Evolutionary conservation across 2,888 invertebrate genomes (phyloP), one percentile per base, ranked within the genome.

Genomic region (Drosophila stalkeri): DNA sequence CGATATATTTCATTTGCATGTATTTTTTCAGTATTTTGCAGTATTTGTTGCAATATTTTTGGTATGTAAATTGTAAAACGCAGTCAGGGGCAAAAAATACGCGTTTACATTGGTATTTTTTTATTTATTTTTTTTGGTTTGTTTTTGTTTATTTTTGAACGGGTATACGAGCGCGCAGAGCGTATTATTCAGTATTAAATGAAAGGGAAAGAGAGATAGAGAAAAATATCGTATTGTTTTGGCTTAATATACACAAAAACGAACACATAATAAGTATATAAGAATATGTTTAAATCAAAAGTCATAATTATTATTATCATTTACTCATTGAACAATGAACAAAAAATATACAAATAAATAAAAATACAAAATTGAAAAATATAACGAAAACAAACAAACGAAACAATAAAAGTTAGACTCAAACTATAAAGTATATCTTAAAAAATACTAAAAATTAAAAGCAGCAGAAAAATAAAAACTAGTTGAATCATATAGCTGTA

Each of bases 161-260:
- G 73, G 54, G 49, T 62, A 64, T 64, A 70, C 66, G 75, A 67
- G 66, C 68, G 75, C 72, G 75, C 60, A 70, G 77, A 62, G 66
- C 79, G 81, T 81, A 54, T 75, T 80, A 64, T 72, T 77, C 64
- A 71, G 75, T 77, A 75, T 84, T 76, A 71, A 87, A 86, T 86
- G 85, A 86, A 87, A 86, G 85, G 90, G 90, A 86, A 86, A 86
- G 90, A 86, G 88, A 86, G 86, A 86, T 86, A 86, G 86, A 86
- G 86, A 86, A 86, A 89, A 86, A 86, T 89, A 86, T 86, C 86
- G 86, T 86, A 86, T 86, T 89, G 90, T 86, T 76, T 77, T 86
- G 87, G 82, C 90, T 87, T 82, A 89, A 86, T 87, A 82, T 87
- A 86, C 77, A 82, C 82, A 85, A 72, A 89, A 85, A 87, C 57